Base-by-base conservation (phyloP, 2,888 invertebrate species). In the Epicampocera succincta region DNA sequence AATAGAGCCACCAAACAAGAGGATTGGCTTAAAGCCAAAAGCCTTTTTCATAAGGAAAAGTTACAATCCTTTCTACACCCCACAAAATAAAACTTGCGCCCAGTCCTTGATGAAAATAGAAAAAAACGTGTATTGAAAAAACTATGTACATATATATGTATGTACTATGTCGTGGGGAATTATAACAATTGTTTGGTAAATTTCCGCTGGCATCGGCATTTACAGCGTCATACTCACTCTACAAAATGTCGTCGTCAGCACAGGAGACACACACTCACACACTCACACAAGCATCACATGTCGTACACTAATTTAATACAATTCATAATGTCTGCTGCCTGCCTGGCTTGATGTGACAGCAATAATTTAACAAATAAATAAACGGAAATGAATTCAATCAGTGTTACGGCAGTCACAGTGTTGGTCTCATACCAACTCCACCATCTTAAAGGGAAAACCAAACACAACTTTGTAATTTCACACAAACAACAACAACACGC, bases 351-450 rank as follows among this genome's bases (percentile, higher is more conserved):
- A 80, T 83, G 80, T 83, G 80, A 69, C 83, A 77, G 76, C 79
- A 83, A 80, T 78, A 84, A 83, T 83, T 80, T 84, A 73, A 48
- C 80, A 83, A 84, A 81, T 81, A 83, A 83, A 84, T 83, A 83
- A 80, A 81, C 80, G 83, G 76, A 84, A 83, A 83, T 83, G 72
- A 81, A 84, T 84, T 84, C 84, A 84, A 84, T 84, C 84, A 83
- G 78, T 71, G 76, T 75, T 78, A 61, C 33, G 46, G 46, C 48
- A 68, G 65, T 38, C 25, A 61, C 44, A 13, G 52, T 38, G 44
- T 68, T 76, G 80, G 80, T 65, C 54, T 52, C 46, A 40, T 46
- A 76, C 71, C 75, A 80, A 80, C 29, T 52, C 19, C 60, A 29
- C 54, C 29, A 69, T 42, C n/a, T 29, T 15, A 15, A 58, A 52